Evolutionary conservation across 1,140 invertebrate species (phyloP).

Genomic region (Leptestheria dahalacensis): DNA sequence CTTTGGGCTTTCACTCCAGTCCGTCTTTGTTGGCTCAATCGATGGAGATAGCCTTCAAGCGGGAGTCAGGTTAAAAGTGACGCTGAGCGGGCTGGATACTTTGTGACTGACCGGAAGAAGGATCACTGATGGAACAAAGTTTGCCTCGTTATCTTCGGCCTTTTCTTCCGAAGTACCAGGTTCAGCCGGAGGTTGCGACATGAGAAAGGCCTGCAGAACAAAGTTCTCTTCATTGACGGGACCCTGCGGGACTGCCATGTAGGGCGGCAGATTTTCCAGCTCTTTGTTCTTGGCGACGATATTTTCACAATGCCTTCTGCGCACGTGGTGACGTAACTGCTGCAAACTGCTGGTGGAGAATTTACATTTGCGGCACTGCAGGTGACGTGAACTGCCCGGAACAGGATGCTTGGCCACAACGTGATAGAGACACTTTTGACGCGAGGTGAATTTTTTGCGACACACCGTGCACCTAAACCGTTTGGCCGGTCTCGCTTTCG

Average conservation of each 20-base stretch:
- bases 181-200: conserved; percentile 43
- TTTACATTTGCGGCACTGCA: conserved; percentile 49
- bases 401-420: conserved; percentile 28
- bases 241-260: conserved; percentile 20
- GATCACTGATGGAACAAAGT: conserved; percentile 72
- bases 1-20: neutral
- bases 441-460: conserved; percentile 28
- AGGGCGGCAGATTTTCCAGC: conserved; percentile 8
- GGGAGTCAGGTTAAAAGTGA: conserved; percentile 80
- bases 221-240: conserved; percentile 27
- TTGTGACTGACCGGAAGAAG: conserved; percentile 77
- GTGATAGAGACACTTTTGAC: conserved; percentile 28
- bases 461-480: conserved; percentile 32
- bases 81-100: conserved; percentile 59
- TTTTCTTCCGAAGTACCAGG: conserved; percentile 18
- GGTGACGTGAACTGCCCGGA: conserved; percentile 14
- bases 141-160: conserved; percentile 28
- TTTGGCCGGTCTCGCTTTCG: conserved; percentile 13
- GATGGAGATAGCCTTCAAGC: conserved; percentile 35
- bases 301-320: conserved; percentile 25
- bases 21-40: neutral
- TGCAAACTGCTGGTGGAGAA: conserved; percentile 43
- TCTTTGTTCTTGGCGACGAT: neutral
- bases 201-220: conserved; percentile 72
- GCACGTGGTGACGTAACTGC: conserved; percentile 47